Evolutionary conservation across 1,140 invertebrate species (phyloP).

Genomic region (Sycophaga agraensis): DNA sequence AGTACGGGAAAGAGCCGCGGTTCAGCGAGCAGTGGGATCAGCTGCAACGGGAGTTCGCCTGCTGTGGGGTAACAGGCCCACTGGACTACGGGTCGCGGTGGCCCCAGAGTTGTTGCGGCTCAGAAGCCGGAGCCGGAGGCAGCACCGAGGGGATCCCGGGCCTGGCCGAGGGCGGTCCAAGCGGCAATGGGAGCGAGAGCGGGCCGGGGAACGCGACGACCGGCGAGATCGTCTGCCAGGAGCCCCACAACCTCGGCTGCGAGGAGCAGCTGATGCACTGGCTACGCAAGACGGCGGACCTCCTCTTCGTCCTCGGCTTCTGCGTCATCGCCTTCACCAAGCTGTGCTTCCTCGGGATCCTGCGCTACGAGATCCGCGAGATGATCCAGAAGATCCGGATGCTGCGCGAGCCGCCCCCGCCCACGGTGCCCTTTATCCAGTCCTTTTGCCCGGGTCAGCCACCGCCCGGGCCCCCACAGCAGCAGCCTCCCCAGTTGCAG

Average conservation of each 20-base stretch:
- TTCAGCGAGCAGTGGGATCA: slow-evolving; percentile 80
- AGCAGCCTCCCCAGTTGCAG: background rate
- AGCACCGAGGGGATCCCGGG: background rate
- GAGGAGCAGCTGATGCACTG: slow-evolving; percentile 70
- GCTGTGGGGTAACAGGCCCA: slow-evolving; percentile 76
- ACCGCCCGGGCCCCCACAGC: background rate
- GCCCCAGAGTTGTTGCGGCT: slow-evolving; percentile 59
- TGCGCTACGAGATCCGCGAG: slow-evolving; percentile 81
- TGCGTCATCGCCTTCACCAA: slow-evolving; percentile 89
- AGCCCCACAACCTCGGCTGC: slow-evolving; percentile 63
- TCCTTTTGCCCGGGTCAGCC: slow-evolving; percentile 46
- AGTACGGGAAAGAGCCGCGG: slow-evolving; percentile 72
- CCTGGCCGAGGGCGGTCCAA: too few species aligned
- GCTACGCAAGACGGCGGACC: slow-evolving; percentile 75
- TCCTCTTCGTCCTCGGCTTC: slow-evolving; percentile 82
- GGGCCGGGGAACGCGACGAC: too few species aligned
- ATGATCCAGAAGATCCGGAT: slow-evolving; percentile 87
- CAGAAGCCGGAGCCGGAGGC: too few species aligned
- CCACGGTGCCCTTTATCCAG: slow-evolving; percentile 43
- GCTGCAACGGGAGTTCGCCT: slow-evolving; percentile 73
- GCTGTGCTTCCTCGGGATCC: slow-evolving; percentile 84
- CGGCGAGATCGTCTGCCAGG: too few species aligned
- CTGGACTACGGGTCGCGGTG: slow-evolving; percentile 61
- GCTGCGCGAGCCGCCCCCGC: slow-evolving; percentile 55
- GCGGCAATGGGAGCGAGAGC: slow-evolving; percentile 30